Evolutionary conservation across 2,888 invertebrate genomes (phyloP).

Genomic region (Drepanosiphum platanoidis): DNA sequence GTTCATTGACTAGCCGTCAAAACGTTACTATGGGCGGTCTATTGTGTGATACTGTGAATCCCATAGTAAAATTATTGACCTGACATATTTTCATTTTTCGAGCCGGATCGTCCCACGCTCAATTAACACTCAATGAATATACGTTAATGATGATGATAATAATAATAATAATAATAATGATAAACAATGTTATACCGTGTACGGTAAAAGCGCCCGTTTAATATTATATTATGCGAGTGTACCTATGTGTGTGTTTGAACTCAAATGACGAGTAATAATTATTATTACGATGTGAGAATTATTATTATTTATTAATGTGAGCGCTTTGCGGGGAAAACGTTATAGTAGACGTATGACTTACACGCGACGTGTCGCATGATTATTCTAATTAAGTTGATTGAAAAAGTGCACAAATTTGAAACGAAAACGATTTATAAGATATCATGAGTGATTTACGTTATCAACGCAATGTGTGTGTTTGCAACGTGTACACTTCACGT

Average conservation of each 20-base stretch:
- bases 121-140: conserved; percentile 54
- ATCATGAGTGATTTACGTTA: too few species aligned
- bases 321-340: neutral
- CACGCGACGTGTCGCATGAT: neutral
- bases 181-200: conserved; percentile 31
- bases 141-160: conserved; percentile 15
- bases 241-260: conserved; percentile 10
- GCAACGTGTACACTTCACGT: too few species aligned
- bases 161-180: conserved; percentile 19
- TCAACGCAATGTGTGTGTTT: too few species aligned
- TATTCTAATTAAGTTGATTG: neutral
- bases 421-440: neutral
- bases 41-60: conserved; percentile 49
- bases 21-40: conserved; percentile 61
- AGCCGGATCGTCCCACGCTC: conserved; percentile 62
- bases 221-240: too few species aligned
- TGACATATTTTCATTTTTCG: conserved; percentile 43
- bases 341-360: neutral
- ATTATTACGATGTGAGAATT: conserved; percentile 8
- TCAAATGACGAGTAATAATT: conserved; percentile 10
- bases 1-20: conserved; percentile 62
- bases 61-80: conserved; percentile 45
- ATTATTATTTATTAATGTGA: neutral
- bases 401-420: neutral
- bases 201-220: conserved; percentile 10